Evolutionary conservation across 2,888 invertebrate genomes (phyloP).

Genomic region (Cheilosia variabilis): DNA sequence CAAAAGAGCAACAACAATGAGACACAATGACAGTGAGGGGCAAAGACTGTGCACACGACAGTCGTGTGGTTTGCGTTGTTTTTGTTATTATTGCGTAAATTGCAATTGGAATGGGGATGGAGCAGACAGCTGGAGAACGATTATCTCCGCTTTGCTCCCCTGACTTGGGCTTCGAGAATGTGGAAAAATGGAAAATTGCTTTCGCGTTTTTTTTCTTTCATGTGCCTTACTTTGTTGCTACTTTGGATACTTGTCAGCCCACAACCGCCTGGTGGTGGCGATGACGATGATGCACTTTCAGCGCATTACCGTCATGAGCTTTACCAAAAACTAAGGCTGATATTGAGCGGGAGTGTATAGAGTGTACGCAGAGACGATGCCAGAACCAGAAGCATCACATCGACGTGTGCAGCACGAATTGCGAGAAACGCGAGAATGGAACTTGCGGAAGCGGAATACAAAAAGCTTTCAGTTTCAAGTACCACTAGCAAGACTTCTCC

Average conservation of each 20-base stretch:
- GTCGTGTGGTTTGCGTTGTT: conserved; percentile 57
- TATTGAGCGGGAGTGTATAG: conserved; percentile 32
- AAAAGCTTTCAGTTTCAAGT: conserved; percentile 49
- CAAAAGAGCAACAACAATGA: conserved; percentile 24
- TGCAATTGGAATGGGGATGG: conserved; percentile 45
- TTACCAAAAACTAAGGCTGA: conserved; percentile 28
- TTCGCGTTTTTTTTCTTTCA: conserved; percentile 24
- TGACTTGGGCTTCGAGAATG: background rate
- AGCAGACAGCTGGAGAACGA: background rate
- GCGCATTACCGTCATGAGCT: conserved; percentile 43
- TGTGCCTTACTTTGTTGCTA: conserved; percentile 47
- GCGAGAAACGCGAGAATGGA: conserved; percentile 29
- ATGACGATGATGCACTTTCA: conserved; percentile 38
- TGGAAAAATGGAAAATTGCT: conserved; percentile 49
- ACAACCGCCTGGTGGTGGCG: conserved; percentile 1
- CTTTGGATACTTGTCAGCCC: conserved; percentile 36
- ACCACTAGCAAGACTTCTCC: background rate
- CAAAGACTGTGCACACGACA: conserved; percentile 58
- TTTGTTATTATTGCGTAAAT: conserved; percentile 73
- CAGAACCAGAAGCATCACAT: too few species aligned
- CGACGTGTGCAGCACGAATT: conserved; percentile 2
- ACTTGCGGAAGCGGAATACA: conserved; percentile 65
- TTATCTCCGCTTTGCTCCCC: conserved; percentile 26
- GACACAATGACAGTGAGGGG: conserved; percentile 45
- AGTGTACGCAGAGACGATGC: background rate